Evolutionary conservation across 2,888 invertebrate genomes (phyloP), one percentile per base, ranked within the genome.

Genomic region (Macropis europaea): DNA sequence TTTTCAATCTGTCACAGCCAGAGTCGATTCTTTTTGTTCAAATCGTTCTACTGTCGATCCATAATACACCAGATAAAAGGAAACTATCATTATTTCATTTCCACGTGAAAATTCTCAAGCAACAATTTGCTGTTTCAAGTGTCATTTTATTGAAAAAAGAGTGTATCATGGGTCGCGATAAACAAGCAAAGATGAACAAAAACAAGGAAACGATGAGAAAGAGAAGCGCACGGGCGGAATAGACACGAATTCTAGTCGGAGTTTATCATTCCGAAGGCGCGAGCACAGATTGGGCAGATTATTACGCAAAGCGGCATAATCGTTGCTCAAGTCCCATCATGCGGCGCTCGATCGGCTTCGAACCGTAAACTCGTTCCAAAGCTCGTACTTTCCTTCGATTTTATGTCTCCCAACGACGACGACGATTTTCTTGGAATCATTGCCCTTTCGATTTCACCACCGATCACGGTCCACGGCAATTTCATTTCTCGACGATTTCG

Each of bases 361-460:
- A 36, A 32, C 32, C 43, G 43, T 47, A 40, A 67, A 70, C 47
- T 59, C 68, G 36, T 67, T 40, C 45, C n/a, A 43, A 54, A 60
- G 45, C 38, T 40, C 62, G 40, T 47, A 43, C 22, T 45, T 59
- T 13, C 13, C 26, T 26, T 13, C 5, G 13, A n/a, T 38, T 28
- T 19, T 6, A n/a, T 22, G 30, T 40, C 13, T 32, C n/a, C 13
- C 1, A 19, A 1, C 17, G 42, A 56, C 61, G 56, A 60, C 22
- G 60, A 59, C 62, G 43, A 57, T 52, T 22, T 11, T 4, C 15
- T 6, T 7, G 1, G n/a, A n/a, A n/a, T n/a, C n/a, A n/a, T n/a
- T n/a, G n/a, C n/a, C n/a, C n/a, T n/a, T n/a, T n/a, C n/a, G n/a
- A n/a, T n/a, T n/a, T n/a, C n/a, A n/a, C n/a, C n/a, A n/a, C n/a